These are phyloP conservation scores for Meteorus sp. DNA, from an alignment of 1,140 invertebrate species.

Conservation along the genomic window DNA sequence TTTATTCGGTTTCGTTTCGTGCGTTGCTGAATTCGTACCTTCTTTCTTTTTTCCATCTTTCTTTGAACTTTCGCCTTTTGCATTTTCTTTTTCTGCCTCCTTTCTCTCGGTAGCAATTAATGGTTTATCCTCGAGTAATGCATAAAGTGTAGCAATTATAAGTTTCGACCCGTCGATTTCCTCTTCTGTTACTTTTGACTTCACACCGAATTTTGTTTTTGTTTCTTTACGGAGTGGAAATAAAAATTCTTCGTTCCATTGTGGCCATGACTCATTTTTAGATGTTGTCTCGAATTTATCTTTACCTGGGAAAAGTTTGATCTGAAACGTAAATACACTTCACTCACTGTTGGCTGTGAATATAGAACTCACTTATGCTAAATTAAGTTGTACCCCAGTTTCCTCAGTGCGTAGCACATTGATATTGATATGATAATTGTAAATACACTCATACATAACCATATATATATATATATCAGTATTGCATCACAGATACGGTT, in stretches of 20 bases:
- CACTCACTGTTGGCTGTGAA: constrained; percentile 3
- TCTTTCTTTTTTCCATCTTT: constrained; percentile 40
- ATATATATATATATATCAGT: background rate
- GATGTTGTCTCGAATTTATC: constrained; percentile 73
- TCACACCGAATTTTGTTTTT: constrained; percentile 56
- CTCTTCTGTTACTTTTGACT: constrained; percentile 54
- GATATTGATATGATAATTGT: too few species aligned
- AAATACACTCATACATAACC: too few species aligned
- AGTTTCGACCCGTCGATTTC: constrained; percentile 68
- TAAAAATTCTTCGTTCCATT: constrained; percentile 76
- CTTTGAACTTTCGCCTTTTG: constrained; percentile 46
- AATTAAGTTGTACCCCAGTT: too few species aligned
- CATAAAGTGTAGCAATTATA: constrained; percentile 73
- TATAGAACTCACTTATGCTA: too few species aligned
- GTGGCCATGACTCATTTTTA: constrained; percentile 74
- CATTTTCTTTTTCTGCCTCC: constrained; percentile 52
- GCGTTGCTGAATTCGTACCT: constrained; percentile 19
- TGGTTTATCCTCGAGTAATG: constrained; percentile 66
- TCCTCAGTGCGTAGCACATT: too few species aligned
- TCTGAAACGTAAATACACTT: constrained; percentile 59
- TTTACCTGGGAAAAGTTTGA: constrained; percentile 73
- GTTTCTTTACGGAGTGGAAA: constrained; percentile 64
- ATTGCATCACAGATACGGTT: background rate
- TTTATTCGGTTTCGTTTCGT: constrained; percentile 46
- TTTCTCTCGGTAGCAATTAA: constrained; percentile 57